phyloP scores from a whole-genome alignment of 2,113 vertebrate genomes.

The Aythya baeri region DNA sequence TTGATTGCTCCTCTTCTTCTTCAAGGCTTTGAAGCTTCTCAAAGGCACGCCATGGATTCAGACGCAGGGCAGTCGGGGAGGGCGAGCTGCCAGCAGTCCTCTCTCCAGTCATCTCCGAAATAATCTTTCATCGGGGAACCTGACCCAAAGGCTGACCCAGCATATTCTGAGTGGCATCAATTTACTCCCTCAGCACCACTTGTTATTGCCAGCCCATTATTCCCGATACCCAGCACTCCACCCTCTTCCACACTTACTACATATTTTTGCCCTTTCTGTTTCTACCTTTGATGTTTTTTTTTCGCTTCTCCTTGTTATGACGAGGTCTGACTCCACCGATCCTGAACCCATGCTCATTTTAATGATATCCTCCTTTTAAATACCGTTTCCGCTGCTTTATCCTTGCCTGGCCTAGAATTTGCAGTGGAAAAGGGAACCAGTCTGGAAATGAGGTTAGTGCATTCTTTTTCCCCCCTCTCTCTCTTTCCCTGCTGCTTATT shows the following conservation, averaged over 20 bases:
- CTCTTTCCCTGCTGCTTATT: constrained; percentile 44
- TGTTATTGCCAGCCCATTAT: not conserved
- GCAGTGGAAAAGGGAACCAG: constrained; percentile 36
- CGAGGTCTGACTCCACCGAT: not conserved
- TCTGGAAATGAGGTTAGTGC: constrained; percentile 54
- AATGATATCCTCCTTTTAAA: not conserved
- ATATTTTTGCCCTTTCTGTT: not conserved
- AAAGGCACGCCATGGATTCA: not conserved
- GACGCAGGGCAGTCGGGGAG: not conserved
- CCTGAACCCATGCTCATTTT: not conserved
- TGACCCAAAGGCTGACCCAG: not conserved
- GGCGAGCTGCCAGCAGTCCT: not conserved
- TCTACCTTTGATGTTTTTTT: not conserved
- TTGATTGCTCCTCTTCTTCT: not conserved
- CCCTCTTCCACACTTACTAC: not conserved
- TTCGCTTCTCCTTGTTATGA: not conserved
- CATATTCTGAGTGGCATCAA: not conserved
- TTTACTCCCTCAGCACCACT: not conserved
- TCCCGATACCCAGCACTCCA: not conserved
- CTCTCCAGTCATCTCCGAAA: not conserved
- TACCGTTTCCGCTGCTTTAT: not conserved
- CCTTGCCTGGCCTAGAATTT: constrained; percentile 37
- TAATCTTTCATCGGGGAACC: not conserved
- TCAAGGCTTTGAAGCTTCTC: not conserved
- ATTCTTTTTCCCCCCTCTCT: constrained; percentile 18